Base-by-base conservation (phyloP, 92 coral and sea anemone genomes). In the Phenganax stokvisi region DNA sequence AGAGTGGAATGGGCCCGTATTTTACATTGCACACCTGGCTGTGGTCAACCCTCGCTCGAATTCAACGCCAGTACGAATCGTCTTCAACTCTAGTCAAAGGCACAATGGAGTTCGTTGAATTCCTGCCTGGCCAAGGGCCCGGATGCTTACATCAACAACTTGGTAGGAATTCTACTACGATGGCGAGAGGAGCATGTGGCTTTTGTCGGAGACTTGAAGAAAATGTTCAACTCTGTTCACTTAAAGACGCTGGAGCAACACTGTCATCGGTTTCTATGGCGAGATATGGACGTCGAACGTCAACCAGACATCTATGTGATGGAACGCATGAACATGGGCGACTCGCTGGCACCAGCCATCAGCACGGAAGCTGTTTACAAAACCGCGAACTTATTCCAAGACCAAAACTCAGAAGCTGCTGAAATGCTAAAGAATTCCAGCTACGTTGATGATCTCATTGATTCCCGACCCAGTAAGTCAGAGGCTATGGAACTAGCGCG, bases 331-430 rank as follows among this genome's bases (percentile, higher is more conserved):
- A 85, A 81, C 85, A 85, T 85, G 88, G 86, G 82, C 12, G 82
- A 85, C 76, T 82, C 82, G 15, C 89, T 86, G 9, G 89, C 86
- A 5, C 86, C 89, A 12, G 91, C 85, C 56, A 86, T 89, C 51
- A 86, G 89, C 75, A 86, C 89, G 8, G 91, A 89, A 83, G 87
- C 91, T 12, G 67, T 86, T 53, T 89, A 86, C 81, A 89, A 89
- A 85, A 89, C 87, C 12, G 89, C 89, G 58, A 86, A 89, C 47
- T 72, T 59, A 20, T 86, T 86, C 54, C 52, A 82, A 53, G 56
- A 76, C 6, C 75, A 85, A 8, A 68, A 84, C 65, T 84, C 86
- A 54, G 53, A 72, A 13, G 87, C 87, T 8, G 85, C 91, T 1
- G 28, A 76, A 31, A 72, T 89, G 57, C 51, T 87, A 2, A 86